phyloP scores from a whole-genome alignment of 2,888 invertebrate genomes.

The Yponomeuta sedellus region DNA sequence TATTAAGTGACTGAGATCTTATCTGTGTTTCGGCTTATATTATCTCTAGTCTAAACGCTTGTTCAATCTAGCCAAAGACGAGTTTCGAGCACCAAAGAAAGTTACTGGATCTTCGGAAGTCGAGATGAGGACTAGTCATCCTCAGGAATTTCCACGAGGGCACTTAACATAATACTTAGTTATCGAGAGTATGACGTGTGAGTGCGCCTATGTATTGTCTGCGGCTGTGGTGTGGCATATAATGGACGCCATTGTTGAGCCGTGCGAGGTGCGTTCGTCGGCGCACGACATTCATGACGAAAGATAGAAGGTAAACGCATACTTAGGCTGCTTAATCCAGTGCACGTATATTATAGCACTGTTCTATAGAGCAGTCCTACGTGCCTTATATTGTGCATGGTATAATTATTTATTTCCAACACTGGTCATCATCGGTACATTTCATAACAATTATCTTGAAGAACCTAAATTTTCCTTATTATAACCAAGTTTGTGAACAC shows the following conservation, averaged over 20 bases:
- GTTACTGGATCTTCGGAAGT: neutral
- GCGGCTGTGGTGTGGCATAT: too few relatives aligned
- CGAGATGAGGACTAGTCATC: neutral
- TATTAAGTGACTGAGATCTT: too few relatives aligned
- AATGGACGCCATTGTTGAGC: neutral
- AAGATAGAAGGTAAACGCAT: neutral
- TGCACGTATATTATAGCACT: too few relatives aligned
- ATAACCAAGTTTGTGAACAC: too few relatives aligned
- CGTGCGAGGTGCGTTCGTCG: neutral
- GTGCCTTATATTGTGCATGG: too few relatives aligned
- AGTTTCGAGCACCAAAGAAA: neutral
- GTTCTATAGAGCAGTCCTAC: too few relatives aligned
- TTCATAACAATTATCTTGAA: too few relatives aligned
- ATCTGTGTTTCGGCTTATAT: too few relatives aligned
- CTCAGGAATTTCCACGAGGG: neutral
- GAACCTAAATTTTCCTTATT: too few relatives aligned
- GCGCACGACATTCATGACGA: neutral
- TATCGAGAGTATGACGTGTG: neutral
- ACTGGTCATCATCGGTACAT: too few relatives aligned
- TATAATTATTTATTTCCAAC: too few relatives aligned
- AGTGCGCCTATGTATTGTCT: neutral
- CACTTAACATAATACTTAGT: neutral
- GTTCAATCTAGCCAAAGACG: neutral
- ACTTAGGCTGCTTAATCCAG: neutral
- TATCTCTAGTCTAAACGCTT: too few relatives aligned